phyloP scores from a whole-genome alignment of 2,888 invertebrate species.

The Cremastobaeus sp. region DNA sequence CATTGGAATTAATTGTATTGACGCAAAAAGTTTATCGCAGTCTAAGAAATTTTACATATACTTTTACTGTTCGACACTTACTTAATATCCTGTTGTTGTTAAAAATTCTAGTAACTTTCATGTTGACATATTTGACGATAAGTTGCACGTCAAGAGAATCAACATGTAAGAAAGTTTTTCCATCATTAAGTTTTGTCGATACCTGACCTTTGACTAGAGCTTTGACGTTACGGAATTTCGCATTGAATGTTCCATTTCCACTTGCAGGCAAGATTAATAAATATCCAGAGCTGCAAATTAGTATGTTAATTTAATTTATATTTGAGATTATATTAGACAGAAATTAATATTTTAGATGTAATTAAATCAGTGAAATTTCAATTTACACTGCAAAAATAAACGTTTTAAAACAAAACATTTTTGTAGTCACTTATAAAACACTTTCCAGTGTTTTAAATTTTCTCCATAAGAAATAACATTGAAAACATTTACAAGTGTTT shows the following conservation, averaged over 20 bases:
- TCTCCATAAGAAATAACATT: too few relatives aligned
- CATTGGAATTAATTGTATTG: conserved; percentile 25
- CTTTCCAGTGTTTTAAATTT: too few relatives aligned
- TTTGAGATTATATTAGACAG: neutral
- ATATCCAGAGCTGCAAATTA: conserved; percentile 81
- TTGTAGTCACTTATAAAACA: too few relatives aligned
- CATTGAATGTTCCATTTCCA: conserved; percentile 85
- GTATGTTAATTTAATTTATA: conserved; percentile 1
- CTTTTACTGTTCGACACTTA: too few relatives aligned
- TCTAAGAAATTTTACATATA: too few relatives aligned
- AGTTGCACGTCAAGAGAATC: conserved; percentile 82
- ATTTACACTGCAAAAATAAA: too few relatives aligned
- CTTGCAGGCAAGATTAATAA: conserved; percentile 85
- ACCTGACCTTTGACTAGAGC: conserved; percentile 82
- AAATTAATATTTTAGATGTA: neutral
- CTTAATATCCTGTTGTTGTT: conserved; percentile 85
- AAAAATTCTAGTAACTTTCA: conserved; percentile 84
- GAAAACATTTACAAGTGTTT: too few relatives aligned
- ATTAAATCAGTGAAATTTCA: too few relatives aligned
- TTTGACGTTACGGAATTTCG: conserved; percentile 82
- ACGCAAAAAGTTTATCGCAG: conserved; percentile 11
- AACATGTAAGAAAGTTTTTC: conserved; percentile 81
- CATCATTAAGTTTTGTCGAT: conserved; percentile 78
- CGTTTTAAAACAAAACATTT: too few relatives aligned
- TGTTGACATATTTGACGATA: conserved; percentile 81